Base-by-base conservation (phyloP, 2,888 invertebrate species). In the Eilema griseolum region DNA sequence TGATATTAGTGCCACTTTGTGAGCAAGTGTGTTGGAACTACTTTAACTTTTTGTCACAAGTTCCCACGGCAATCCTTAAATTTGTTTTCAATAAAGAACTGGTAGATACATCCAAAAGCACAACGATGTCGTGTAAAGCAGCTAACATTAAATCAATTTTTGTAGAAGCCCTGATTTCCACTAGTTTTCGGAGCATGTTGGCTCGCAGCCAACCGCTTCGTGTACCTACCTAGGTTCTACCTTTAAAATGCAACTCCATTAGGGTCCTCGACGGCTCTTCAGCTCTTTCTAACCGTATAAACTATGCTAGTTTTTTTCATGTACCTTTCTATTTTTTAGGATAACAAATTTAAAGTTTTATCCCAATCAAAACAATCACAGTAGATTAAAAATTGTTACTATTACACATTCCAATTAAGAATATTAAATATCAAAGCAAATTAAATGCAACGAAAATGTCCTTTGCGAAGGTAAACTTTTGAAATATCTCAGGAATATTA, bases 171-270 rank as follows among this genome's bases (percentile, higher is more conserved):
- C 83, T 83, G 89, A 88, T 87, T 87, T 86, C 81, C 77, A 80
- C 83, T 76, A 79, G 81, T 82, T 81, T 73, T 74, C 79, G 76
- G 75, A 81, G 85, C 82, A 82, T 82, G 72, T 85, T 93, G 93
- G 92, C 90, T 66, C 63, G 64, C 64, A 74, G 86, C 92, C 92
- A 92, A 84, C 69, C 72, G 52, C 52, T 71, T 28, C 79, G 73
- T 81, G 71, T 46, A 46, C 46, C 41, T 37, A 37, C 33, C 33
- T 80, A 76, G 46, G 74, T 78, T 78, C 75, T 71, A 76, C 75
- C 75, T 81, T 87, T 86, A 86, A 88, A 90, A 90, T 90, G 89
- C 90, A 90, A 86, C 86, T 85, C 90, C 88, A 91, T 93, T 93
- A 93, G 88, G 86, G 78, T 74, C 82, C 89, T 88, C 81, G 79